Percentiles rank a stretch among this genome's conserved stretches.
These are phyloP conservation scores for Marcusenius ussheri DNA, from an alignment of 2,113 vertebrate genomes.

Conservation along the genomic window DNA sequence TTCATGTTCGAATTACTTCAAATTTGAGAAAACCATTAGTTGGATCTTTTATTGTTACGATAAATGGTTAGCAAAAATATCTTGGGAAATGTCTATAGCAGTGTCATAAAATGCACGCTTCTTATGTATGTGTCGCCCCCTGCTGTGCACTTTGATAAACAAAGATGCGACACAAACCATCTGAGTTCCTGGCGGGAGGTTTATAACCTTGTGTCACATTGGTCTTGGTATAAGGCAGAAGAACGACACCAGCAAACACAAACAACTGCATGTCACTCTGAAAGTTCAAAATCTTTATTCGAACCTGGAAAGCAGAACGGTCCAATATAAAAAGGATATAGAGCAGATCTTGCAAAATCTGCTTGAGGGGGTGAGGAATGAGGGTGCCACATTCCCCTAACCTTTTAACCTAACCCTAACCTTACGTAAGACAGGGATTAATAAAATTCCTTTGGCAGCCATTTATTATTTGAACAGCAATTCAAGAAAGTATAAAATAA, in stretches of 20 bases:
- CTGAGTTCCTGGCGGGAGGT: background rate
- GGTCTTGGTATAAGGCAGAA: background rate
- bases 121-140: background rate
- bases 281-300: slow-evolving; percentile 41
- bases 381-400: background rate
- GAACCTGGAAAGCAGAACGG: slow-evolving; percentile 37
- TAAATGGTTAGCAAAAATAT: background rate
- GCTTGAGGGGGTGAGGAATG: background rate
- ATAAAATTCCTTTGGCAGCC: background rate
- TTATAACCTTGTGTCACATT: background rate
- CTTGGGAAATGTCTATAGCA: background rate
- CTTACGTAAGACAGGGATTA: background rate
- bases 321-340: slow-evolving; percentile 4
- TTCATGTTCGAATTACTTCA: background rate
- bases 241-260: background rate
- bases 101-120: background rate
- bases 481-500: background rate
- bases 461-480: background rate
- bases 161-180: background rate
- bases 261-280: background rate
- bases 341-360: background rate
- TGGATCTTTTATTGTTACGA: background rate
- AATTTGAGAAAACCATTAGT: background rate
- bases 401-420: background rate
- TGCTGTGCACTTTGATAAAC: background rate